Percentiles rank a stretch among this genome's conserved stretches.
These are phyloP conservation scores for Pithys albifrons DNA, from an alignment of 2,113 vertebrate genomes.

Conservation along the genomic window DNA sequence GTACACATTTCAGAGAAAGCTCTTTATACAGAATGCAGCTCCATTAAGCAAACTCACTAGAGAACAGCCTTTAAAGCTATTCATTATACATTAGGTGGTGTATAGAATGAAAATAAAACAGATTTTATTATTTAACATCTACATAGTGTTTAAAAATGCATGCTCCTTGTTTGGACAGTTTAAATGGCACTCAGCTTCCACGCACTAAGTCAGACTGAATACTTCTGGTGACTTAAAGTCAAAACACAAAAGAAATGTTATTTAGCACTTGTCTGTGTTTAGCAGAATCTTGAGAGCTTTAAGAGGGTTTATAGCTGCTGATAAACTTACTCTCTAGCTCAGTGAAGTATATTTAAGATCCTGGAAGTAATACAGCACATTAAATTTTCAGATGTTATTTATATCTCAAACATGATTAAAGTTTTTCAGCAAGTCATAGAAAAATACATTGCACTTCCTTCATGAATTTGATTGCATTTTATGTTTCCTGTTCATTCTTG, in stretches of 20 bases:
- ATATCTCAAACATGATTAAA: not conserved
- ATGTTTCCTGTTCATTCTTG: not conserved
- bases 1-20: not conserved
- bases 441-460: not conserved
- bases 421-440: not conserved
- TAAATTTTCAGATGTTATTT: not conserved
- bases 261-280: not conserved
- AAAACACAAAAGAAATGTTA: not conserved
- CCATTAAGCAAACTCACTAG: not conserved
- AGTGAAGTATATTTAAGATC: not conserved
- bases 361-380: not conserved
- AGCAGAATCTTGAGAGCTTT: not conserved
- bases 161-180: not conserved
- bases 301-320: not conserved
- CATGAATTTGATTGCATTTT: not conserved
- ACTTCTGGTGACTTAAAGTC: not conserved
- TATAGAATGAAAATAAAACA: not conserved
- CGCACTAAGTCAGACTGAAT: not conserved
- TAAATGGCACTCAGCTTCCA: not conserved
- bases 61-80: not conserved
- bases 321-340: not conserved
- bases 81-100: not conserved
- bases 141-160: slow-evolving; percentile 2
- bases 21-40: not conserved
- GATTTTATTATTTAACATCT: not conserved